Evolutionary conservation across 2,888 invertebrate genomes (phyloP), one percentile per base, ranked within the genome.

Genomic region (Calameuta idolon): DNA sequence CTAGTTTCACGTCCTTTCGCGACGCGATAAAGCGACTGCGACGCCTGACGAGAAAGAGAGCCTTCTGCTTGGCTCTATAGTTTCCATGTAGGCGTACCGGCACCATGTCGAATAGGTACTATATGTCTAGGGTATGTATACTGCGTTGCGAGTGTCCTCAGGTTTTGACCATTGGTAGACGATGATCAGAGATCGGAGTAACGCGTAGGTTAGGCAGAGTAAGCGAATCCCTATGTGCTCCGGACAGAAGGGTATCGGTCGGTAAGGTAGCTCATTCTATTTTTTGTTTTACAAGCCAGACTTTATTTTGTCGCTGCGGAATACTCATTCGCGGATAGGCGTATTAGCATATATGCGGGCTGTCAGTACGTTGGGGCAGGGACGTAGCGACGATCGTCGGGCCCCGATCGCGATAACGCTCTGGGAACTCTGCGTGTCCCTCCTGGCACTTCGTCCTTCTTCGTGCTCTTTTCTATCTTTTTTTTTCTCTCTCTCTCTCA

Each of bases 1-100:
- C 85, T 82, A 85, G 82, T 85, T 84, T 83, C 83, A 81, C 85
- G 82, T 86, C 69, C 35, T 55, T 30, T 71, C 71, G 71, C 71
- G 71, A 33, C 71, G 71, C 71, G 71, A 71, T 71, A 71, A 71
- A 71, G 55, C 23, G 15, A 55, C 55, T 55, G 55, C 55, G 55
- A 34, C 23, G 40, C 69, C 69, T 34, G 15, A 74, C 34, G 12
- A 15, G 37, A 55, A 55, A 55, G 15, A 55, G 55, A 55, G 23
- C 9, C 55, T 55, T 1, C 15, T 0, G 55, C 55, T 55, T 55
- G 55, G 55, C 23, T 55, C 23, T 55, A 55, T 23, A 55, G 55
- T 9, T 23, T 9, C 55, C 55, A 23, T 23, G 55, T 55, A 55
- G 23, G 23, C 55, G 55, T 55, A 9, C 9, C 12, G 37, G 37